Evolutionary conservation across 2,888 invertebrate species (phyloP).

Genomic region (Tachina grossa): DNA sequence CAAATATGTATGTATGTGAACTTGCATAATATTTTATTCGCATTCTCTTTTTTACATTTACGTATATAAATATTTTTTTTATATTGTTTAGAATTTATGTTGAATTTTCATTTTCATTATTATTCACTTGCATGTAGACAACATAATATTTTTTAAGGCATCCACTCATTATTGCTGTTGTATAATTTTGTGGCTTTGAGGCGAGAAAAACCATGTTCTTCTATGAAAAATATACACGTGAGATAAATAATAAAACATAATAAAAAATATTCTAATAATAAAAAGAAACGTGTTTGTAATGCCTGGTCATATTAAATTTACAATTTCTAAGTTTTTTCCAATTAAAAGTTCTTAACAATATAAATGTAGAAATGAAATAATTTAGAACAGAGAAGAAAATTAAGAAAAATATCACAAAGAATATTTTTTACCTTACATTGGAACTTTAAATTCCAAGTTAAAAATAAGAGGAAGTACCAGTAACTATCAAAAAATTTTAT

Average conservation of each 20-base stretch:
- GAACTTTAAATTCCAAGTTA: too few relatives aligned
- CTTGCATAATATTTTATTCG: not conserved
- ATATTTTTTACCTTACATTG: too few relatives aligned
- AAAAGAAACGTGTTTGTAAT: constrained; percentile 38
- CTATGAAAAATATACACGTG: constrained; percentile 37
- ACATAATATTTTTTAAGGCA: constrained; percentile 23
- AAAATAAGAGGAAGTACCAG: too few relatives aligned
- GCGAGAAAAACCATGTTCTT: constrained; percentile 11
- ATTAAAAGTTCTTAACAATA: constrained; percentile 1
- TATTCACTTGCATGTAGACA: constrained; percentile 46
- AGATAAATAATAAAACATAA: constrained; percentile 11
- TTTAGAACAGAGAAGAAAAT: not conserved
- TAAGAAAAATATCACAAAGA: not conserved
- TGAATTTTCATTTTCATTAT: constrained; percentile 48
- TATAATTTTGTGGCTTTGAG: constrained; percentile 1
- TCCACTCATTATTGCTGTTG: not conserved
- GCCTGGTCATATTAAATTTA: constrained; percentile 45
- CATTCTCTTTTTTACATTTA: not conserved
- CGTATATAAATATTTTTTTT: too few relatives aligned
- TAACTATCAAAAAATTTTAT: too few relatives aligned
- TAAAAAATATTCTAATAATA: not conserved
- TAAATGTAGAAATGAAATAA: not conserved
- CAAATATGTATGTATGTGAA: constrained; percentile 15
- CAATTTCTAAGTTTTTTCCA: not conserved
- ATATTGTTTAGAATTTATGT: constrained; percentile 19